phyloP scores from a whole-genome alignment of 1,140 invertebrate genomes.

The Tenebrio molitor region DNA sequence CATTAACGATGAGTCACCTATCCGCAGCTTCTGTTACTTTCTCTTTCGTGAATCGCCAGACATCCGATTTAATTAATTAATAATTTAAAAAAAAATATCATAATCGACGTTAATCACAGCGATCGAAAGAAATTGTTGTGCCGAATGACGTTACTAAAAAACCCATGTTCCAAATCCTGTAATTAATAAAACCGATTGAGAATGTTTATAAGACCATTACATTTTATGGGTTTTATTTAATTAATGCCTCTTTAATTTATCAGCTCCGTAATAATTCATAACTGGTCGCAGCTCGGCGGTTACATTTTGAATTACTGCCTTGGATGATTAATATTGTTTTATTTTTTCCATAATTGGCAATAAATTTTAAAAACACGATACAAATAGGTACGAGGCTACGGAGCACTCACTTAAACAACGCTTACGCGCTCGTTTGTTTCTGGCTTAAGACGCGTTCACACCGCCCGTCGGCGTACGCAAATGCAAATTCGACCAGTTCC shows the following conservation, averaged over 20 bases:
- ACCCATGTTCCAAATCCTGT: neutral
- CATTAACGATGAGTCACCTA: neutral
- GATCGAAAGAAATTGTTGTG: too few species aligned
- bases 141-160: constrained; percentile 7
- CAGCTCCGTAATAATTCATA: neutral
- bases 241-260: neutral
- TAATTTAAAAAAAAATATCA: neutral
- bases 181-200: constrained; percentile 13
- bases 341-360: too few species aligned
- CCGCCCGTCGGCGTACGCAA: too few species aligned
- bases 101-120: neutral
- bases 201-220: constrained; percentile 22
- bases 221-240: constrained; percentile 2
- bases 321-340: too few species aligned
- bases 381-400: too few species aligned
- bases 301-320: too few species aligned
- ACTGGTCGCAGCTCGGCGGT: too few species aligned
- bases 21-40: neutral
- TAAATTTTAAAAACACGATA: too few species aligned
- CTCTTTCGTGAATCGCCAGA: neutral
- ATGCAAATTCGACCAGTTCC: too few species aligned
- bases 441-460: too few species aligned
- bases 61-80: neutral
- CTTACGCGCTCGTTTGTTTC: too few species aligned
- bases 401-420: too few species aligned